These are phyloP conservation scores for Chelmon rostratus DNA, from an alignment of 2,797 vertebrate species.

Conservation along the genomic window DNA sequence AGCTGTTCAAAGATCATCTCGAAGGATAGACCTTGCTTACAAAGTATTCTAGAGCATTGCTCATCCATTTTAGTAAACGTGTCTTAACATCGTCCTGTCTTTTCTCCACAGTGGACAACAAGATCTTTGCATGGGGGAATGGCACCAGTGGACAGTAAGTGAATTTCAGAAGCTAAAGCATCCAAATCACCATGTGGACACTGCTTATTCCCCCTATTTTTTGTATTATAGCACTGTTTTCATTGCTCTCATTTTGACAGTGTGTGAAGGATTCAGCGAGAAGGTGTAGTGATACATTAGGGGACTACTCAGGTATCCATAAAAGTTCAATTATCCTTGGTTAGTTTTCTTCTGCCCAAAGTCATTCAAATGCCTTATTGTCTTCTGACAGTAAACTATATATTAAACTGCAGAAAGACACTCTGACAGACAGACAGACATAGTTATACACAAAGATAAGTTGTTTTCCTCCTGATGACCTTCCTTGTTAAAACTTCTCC, in stretches of 20 bases:
- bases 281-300: slow-evolving; percentile 19
- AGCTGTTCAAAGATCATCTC: slow-evolving; percentile 1
- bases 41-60: slow-evolving; percentile 5
- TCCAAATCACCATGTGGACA: not conserved
- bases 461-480: slow-evolving; percentile 71
- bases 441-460: slow-evolving; percentile 44
- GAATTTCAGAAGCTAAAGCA: slow-evolving; percentile 16
- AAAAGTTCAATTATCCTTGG: slow-evolving; percentile 27
- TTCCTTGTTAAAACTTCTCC: slow-evolving; percentile 79
- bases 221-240: not conserved
- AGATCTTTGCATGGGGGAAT: slow-evolving; percentile 75
- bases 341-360: slow-evolving; percentile 20
- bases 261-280: slow-evolving; percentile 7
- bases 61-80: not conserved
- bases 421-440: slow-evolving; percentile 47
- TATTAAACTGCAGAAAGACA: slow-evolving; percentile 39
- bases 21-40: not conserved
- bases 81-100: slow-evolving; percentile 21
- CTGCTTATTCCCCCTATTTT: not conserved
- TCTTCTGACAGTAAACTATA: slow-evolving; percentile 8
- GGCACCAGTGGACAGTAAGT: slow-evolving; percentile 78
- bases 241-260: slow-evolving; percentile 7
- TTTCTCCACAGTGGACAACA: slow-evolving; percentile 65
- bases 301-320: slow-evolving; percentile 22
- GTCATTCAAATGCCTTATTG: slow-evolving; percentile 22